These are phyloP conservation scores for Burhinus oedicnemus DNA, from an alignment of 2,113 vertebrate species.

Conservation along the genomic window DNA sequence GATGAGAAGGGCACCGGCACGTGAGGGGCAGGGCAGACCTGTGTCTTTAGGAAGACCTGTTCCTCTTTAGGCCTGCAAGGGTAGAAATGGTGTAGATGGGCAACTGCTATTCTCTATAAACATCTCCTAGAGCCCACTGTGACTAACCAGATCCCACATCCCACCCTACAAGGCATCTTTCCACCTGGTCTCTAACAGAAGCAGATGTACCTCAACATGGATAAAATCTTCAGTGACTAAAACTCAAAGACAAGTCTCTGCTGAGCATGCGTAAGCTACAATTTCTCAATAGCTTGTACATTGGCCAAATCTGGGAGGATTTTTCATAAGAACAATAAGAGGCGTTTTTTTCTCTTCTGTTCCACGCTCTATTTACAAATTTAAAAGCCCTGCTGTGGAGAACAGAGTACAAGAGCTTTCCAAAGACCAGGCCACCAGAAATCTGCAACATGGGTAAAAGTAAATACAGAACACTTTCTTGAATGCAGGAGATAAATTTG, in stretches of 20 bases:
- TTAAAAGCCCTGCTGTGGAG: background rate
- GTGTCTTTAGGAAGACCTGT: background rate
- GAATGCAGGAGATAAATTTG: background rate
- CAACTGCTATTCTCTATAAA: background rate
- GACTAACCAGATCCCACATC: background rate
- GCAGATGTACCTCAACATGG: background rate
- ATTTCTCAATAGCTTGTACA: slow-evolving; percentile 25
- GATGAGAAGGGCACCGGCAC: background rate
- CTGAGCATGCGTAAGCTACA: background rate
- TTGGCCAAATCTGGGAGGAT: background rate
- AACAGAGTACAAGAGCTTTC: background rate
- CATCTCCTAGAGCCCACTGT: background rate
- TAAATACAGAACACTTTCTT: background rate
- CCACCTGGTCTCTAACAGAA: background rate
- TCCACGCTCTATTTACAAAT: background rate
- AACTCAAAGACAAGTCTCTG: background rate
- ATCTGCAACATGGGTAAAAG: background rate
- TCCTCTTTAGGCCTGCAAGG: background rate
- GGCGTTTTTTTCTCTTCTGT: background rate
- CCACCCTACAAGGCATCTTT: background rate
- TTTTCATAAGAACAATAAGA: slow-evolving; percentile 27
- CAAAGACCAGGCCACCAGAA: background rate
- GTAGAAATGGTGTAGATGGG: background rate
- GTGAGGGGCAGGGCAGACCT: background rate
- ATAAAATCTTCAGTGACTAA: background rate